Evolutionary conservation across 2,113 vertebrate genomes (phyloP), one percentile per base, ranked within the genome.

Genomic region (Ceyx melanurus): DNA sequence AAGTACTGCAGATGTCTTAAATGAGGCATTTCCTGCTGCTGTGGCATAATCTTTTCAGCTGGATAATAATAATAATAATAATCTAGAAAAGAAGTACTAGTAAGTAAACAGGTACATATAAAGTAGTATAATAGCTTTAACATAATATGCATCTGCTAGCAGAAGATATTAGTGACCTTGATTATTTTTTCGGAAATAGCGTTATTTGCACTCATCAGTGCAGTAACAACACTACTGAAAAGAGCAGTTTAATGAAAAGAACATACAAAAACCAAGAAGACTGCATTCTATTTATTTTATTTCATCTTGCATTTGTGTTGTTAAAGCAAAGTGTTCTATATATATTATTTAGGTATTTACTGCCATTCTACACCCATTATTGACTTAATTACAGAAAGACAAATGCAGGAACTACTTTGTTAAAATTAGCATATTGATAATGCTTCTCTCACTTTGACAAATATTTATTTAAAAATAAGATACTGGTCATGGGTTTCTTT

Each of bases 201-300:
- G 62, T 4, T 9, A 85, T 81, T 82, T 87, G 13, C 67, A 90
- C 50, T 92, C 20, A 84, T 23, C 48, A 45, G 9, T 40, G 50
- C 62, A 92, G 22, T 72, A 86, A 64, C 19, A 71, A 56, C 1
- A 16, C 53, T 77, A 68, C 6, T 56, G 46, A 92, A 91, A 93
- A 96, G 57, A 45, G 56, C 21, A 61, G 72, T 64, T 85, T 84
- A 95, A 95, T 95, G 92, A 84, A 96, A 71, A 92, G 58, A 96
- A 88, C 26, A 78, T 57, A 77, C 91, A 83, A 85, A 92, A 9
- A 18, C 42, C 79, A 54, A 40, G 66, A 88, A 91, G 80, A 92
- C 95, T 13, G 5, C 40, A 91, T 45, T 92, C 57, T 57, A 58
- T 89, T 96, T 95, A 89, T 92, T 97, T 92, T 97, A 95, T 95